These are phyloP conservation scores for Chionomys nivalis DNA, from an alignment of 2,113 vertebrate genomes.

Conservation along the genomic window DNA sequence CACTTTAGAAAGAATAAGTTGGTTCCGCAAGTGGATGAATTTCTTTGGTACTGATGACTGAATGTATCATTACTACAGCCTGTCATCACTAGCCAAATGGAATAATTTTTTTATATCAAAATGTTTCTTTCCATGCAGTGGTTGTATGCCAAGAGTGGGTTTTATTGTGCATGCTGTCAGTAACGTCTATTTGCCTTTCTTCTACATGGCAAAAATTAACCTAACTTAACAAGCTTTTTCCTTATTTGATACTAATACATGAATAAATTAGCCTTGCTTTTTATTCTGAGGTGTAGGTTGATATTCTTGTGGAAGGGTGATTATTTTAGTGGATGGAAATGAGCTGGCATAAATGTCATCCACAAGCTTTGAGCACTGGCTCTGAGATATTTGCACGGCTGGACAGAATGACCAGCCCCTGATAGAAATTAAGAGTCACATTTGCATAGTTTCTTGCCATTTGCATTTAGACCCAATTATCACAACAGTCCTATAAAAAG, in stretches of 20 bases:
- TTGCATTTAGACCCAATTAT: constrained; percentile 43
- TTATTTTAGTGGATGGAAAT: constrained; percentile 72
- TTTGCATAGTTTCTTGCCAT: constrained; percentile 51
- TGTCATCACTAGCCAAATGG: neutral
- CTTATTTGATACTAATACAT: constrained; percentile 60
- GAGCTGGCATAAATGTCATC: constrained; percentile 61
- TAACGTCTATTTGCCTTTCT: neutral
- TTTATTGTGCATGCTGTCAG: neutral
- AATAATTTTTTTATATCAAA: neutral
- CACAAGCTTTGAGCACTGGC: constrained; percentile 26
- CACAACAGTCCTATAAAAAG: neutral
- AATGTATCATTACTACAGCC: constrained; percentile 37
- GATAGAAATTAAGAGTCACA: constrained; percentile 49
- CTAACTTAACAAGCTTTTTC: constrained; percentile 31
- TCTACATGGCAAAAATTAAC: constrained; percentile 55
- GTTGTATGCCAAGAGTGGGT: neutral
- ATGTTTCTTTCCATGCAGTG: neutral
- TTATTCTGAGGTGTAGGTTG: constrained; percentile 60
- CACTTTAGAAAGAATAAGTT: constrained; percentile 34
- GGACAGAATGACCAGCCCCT: neutral
- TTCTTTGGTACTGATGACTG: constrained; percentile 51
- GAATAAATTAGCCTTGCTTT: constrained; percentile 73
- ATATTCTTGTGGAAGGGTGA: constrained; percentile 68
- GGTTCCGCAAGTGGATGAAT: constrained; percentile 7
- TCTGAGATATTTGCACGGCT: constrained; percentile 36